phyloP scores from a whole-genome alignment of 2,797 vertebrate species.

The Avahi laniger region DNA sequence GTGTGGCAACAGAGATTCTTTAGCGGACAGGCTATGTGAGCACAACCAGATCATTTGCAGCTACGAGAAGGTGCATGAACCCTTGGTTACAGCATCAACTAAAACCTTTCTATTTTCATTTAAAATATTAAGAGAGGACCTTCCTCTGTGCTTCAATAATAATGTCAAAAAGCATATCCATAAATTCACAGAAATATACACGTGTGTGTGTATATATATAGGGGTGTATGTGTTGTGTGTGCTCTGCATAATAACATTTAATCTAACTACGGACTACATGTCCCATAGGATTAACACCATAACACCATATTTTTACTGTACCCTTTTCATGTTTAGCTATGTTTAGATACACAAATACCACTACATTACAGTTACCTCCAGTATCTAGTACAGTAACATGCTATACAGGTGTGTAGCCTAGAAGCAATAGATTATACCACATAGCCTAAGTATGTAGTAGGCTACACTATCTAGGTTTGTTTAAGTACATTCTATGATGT shows the following conservation, averaged over 20 bases:
- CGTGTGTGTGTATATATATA: neutral
- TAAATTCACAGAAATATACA: neutral
- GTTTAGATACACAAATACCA: neutral
- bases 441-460: neutral
- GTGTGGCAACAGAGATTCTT: neutral
- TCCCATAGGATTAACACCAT: neutral
- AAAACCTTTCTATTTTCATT: neutral
- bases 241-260: neutral
- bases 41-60: neutral
- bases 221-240: neutral
- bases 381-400: neutral
- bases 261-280: neutral
- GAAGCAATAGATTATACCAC: neutral
- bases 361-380: neutral
- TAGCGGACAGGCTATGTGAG: neutral
- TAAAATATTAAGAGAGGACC: neutral
- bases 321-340: neutral
- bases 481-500: neutral
- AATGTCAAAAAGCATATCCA: neutral
- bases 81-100: neutral
- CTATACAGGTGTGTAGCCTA: neutral
- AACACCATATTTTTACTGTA: neutral
- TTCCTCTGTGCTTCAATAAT: neutral
- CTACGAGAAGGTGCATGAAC: accelerated
- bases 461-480: neutral